Percentiles rank a stretch among this genome's conserved stretches.
Conservation (phyloP, 2,113 vertebrate species). For the Pontoporia blainvillei region DNA sequence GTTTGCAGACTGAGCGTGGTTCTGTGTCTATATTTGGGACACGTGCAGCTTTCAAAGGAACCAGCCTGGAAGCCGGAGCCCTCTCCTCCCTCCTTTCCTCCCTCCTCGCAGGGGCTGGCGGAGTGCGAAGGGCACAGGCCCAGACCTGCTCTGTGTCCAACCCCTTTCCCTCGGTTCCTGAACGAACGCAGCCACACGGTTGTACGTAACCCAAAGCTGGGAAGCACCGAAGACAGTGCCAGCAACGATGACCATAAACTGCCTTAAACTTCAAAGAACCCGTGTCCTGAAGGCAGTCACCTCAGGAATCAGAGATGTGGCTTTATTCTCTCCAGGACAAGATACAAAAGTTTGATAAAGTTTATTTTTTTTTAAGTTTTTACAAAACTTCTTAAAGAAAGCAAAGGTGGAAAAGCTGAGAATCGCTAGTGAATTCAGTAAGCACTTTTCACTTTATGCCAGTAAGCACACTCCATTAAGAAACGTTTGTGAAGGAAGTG, state of each 20-base stretch:
- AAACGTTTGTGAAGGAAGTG: background rate
- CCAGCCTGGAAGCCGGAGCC: background rate
- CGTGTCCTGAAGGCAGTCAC: background rate
- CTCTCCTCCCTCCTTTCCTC: background rate
- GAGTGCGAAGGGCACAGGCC: background rate
- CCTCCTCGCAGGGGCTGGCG: background rate
- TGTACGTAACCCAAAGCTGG: background rate
- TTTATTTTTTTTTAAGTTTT: background rate
- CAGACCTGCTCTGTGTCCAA: background rate
- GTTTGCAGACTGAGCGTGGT: background rate
- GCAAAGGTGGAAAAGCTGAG: background rate
- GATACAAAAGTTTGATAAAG: background rate
- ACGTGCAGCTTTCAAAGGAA: background rate
- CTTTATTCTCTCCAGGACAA: background rate
- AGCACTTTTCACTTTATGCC: background rate
- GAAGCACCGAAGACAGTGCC: background rate
- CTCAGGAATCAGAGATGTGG: background rate
- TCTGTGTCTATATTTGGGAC: background rate
- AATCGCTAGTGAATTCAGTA: background rate
- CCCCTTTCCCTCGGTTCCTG: background rate
- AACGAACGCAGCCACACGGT: background rate
- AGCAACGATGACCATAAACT: background rate
- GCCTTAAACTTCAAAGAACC: background rate
- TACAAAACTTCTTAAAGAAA: conserved; percentile 8
- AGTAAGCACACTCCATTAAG: background rate